Conservation (phyloP, 1,140 invertebrate species). For the Odontomachus brunneus region DNA sequence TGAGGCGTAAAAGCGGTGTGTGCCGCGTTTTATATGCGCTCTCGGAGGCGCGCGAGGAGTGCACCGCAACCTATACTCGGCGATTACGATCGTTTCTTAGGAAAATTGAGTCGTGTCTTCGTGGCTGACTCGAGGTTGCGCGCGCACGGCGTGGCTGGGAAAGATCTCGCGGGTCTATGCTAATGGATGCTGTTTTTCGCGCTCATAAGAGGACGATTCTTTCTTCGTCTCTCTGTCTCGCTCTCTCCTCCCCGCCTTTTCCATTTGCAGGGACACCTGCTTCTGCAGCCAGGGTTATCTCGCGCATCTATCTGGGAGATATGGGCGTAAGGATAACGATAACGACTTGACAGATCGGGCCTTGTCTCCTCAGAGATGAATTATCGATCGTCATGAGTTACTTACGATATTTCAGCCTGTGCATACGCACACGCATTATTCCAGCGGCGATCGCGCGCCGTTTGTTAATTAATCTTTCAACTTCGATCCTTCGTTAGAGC, state of each 20-base stretch:
- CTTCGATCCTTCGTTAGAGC: too few species aligned
- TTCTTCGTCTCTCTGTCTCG: too few species aligned
- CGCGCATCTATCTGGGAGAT: not conserved
- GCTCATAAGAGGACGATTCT: not conserved
- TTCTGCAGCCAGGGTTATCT: conserved; percentile 7
- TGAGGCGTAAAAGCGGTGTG: conserved; percentile 8
- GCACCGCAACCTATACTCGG: not conserved
- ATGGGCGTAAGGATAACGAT: not conserved
- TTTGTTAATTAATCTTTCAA: too few species aligned
- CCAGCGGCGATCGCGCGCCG: too few species aligned
- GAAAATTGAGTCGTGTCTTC: conserved; percentile 59
- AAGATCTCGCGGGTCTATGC: not conserved
- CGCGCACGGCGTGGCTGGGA: not conserved
- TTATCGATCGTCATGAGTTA: not conserved
- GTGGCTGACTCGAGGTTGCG: conserved; percentile 31
- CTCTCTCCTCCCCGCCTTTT: too few species aligned
- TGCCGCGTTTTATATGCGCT: conserved; percentile 29
- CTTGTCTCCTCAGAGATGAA: not conserved
- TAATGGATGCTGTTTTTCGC: conserved; percentile 25
- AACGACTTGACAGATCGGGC: not conserved
- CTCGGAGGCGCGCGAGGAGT: not conserved
- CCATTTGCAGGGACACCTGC: not conserved
- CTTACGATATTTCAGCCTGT: not conserved
- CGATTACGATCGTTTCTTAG: conserved; percentile 62
- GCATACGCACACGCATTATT: too few species aligned